Evolutionary conservation across 2,113 vertebrate genomes (phyloP).

Genomic region (Thryonomys swinderianus): DNA sequence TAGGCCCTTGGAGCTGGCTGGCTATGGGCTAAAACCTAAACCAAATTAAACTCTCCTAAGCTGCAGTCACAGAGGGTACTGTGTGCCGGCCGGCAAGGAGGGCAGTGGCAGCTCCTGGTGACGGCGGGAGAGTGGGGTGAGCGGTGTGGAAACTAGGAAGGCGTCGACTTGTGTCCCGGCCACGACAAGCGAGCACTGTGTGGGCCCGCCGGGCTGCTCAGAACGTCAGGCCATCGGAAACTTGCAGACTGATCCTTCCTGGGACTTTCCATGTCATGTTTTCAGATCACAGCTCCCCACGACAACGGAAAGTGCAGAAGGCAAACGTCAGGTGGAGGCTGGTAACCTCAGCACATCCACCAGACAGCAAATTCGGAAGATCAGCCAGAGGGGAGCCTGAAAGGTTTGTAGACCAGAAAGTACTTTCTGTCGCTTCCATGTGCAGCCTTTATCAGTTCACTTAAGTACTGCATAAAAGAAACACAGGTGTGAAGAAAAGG

Average conservation of each 20-base stretch:
- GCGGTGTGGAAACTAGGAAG: not conserved
- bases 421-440: not conserved
- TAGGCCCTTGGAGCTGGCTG: not conserved
- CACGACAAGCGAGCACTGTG: too few species aligned
- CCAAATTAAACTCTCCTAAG: not conserved
- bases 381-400: not conserved
- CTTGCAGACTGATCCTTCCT: not conserved
- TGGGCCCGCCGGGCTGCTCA: not conserved
- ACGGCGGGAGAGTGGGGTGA: not conserved
- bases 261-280: not conserved
- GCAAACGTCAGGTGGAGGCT: not conserved
- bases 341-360: not conserved
- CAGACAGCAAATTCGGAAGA: not conserved
- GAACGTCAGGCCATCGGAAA: too few species aligned
- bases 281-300: not conserved
- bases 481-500: not conserved
- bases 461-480: not conserved
- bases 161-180: too few species aligned
- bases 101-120: too few species aligned
- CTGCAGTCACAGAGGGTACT: not conserved
- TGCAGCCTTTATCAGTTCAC: not conserved
- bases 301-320: not conserved
- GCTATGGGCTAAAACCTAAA: not conserved
- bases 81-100: not conserved
- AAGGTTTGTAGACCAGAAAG: not conserved